Evolutionary conservation across 1,140 invertebrate species (phyloP), one percentile per base, ranked within the genome.

Genomic region (Glomeris maerens): DNA sequence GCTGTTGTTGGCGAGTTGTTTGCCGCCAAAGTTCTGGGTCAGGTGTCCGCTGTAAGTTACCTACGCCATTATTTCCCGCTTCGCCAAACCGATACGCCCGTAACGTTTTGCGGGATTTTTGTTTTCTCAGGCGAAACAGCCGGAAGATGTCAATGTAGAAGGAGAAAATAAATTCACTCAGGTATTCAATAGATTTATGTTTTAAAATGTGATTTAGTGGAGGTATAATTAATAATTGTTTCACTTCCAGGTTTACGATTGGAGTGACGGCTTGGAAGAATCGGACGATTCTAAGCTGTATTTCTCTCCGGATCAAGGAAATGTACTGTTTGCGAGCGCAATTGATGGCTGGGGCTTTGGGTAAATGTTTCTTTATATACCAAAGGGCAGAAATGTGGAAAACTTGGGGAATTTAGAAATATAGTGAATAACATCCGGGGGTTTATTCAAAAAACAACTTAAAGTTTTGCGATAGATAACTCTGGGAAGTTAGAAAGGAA

Each of bases 281-380:
- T 74, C 79, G 17, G 91, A 94, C 68, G 88, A 91, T 66, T 90
- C 87, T 0, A 73, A 79, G 52, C 72, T 89, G 26, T 97, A 90
- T 66, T 98, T 97, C 66, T 81, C 81, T 0, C 93, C 93, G 0
- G 83, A 86, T 48, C 77, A 79, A 57, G 92, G 89, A 21, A 98
- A 99, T 75, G 93, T 98, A 2, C 73, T 98, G 2, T 99, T 99
- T 73, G 83, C 87, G 0, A 93, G 91, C 66, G 94, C 94, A 28
- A 74, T 86, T 31, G 91, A 98, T 72, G 91, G 92, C 14, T 98
- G 93, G 91, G 94, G 86, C n/a, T 96, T 98, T 68, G 76, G 71
- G 74, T 76, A 62, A 59, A 61, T 50, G 20, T 26, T n/a, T n/a
- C n/a, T n/a, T n/a, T n/a, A n/a, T n/a, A n/a, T n/a, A n/a, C n/a